Evolutionary conservation across 2,888 invertebrate genomes (phyloP).

Genomic region (Agriotes lineatus): DNA sequence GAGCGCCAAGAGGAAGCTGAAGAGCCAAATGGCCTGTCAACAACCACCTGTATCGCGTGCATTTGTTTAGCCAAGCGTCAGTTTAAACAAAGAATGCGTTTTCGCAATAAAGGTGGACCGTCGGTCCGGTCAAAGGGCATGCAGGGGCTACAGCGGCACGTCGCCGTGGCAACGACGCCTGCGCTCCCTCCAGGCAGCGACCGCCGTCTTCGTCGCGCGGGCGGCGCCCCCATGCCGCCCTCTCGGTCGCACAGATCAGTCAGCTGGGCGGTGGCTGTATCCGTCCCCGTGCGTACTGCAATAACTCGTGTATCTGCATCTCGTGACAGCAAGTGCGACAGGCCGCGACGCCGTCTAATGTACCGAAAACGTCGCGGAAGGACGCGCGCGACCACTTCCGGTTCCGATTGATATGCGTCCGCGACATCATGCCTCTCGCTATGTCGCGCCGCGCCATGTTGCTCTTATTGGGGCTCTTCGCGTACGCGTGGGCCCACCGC

Average conservation of each 20-base stretch:
- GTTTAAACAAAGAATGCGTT: slow-evolving; percentile 46
- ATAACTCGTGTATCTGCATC: slow-evolving; percentile 52
- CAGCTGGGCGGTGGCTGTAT: slow-evolving; percentile 69
- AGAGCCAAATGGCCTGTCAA: no score
- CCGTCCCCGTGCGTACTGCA: slow-evolving; percentile 57
- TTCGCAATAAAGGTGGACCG: slow-evolving; percentile 43
- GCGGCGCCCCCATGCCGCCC: slow-evolving; percentile 57
- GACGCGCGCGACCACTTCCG: slow-evolving; percentile 31
- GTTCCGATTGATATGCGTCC: slow-evolving; percentile 29
- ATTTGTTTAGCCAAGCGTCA: slow-evolving; percentile 14
- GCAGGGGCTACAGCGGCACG: slow-evolving; percentile 48
- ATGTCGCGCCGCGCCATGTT: slow-evolving; percentile 51
- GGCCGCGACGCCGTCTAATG: slow-evolving; percentile 35
- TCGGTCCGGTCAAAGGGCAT: slow-evolving; percentile 45
- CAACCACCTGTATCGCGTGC: slow-evolving; percentile 50
- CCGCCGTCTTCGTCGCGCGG: slow-evolving; percentile 53
- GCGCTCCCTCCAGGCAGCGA: slow-evolving; percentile 56
- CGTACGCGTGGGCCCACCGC: slow-evolving; percentile 51
- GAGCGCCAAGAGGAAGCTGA: no score
- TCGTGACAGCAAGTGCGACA: slow-evolving; percentile 47
- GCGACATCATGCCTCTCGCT: slow-evolving; percentile 23
- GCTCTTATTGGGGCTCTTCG: slow-evolving; percentile 49
- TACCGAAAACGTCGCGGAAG: slow-evolving; percentile 37
- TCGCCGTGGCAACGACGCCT: slow-evolving; percentile 64
- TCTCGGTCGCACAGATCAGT: slow-evolving; percentile 63